phyloP scores from a whole-genome alignment of 2,797 vertebrate species.

The Thamnophis elegans region DNA sequence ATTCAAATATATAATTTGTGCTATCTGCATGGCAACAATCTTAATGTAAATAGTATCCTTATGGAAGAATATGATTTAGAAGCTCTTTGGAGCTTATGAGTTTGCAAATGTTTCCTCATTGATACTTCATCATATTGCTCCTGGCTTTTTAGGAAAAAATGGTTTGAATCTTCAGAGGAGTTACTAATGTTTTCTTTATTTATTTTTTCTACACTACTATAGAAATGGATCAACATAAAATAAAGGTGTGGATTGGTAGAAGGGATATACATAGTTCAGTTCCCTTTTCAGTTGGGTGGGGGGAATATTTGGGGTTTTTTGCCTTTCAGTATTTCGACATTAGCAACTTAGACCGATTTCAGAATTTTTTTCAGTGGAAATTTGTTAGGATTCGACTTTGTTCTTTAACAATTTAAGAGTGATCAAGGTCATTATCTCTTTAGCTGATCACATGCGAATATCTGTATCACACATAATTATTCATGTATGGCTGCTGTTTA shows the following conservation, averaged over 20 bases:
- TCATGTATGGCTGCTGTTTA: background rate
- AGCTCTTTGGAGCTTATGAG: background rate
- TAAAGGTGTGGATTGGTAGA: background rate
- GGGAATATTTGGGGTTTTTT: background rate
- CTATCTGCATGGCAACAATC: background rate
- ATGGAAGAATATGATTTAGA: background rate
- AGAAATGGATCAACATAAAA: background rate
- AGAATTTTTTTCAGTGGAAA: background rate
- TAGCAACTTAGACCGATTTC: background rate
- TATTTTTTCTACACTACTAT: background rate
- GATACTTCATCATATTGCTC: background rate
- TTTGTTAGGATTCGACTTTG: background rate
- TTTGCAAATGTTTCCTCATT: background rate
- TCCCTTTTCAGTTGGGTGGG: background rate
- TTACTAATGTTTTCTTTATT: background rate
- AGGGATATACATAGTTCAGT: background rate
- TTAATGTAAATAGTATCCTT: background rate
- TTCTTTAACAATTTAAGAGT: background rate
- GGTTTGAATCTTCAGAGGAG: background rate
- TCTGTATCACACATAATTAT: background rate
- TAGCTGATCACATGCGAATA: background rate
- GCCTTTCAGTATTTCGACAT: background rate
- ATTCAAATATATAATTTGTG: background rate
- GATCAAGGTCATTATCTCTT: background rate
- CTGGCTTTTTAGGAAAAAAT: background rate